phyloP scores from a whole-genome alignment of 2,113 vertebrate species.

The Zapornia atra region DNA sequence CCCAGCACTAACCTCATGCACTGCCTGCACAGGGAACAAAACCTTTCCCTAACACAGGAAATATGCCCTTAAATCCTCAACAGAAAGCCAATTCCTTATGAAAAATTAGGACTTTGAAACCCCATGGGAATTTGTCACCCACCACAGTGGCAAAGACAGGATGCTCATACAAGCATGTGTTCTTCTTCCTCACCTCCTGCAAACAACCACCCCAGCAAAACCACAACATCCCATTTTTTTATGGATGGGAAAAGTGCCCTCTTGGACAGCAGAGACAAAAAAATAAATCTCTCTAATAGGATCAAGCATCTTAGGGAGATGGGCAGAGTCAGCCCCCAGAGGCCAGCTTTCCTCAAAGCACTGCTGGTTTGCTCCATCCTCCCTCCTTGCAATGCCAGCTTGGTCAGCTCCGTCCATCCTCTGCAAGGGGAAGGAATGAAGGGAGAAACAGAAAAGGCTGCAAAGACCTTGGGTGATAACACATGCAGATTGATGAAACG shows the following conservation, averaged over 20 bases:
- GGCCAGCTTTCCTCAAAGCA: neutral
- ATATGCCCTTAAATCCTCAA: neutral
- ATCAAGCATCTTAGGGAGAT: neutral
- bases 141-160: fast-evolving
- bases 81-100: neutral
- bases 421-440: neutral
- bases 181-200: neutral
- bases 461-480: fast-evolving
- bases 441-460: neutral
- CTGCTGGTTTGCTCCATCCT: neutral
- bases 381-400: fast-evolving
- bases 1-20: fast-evolving
- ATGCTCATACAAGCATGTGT: fast-evolving
- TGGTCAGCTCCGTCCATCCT: neutral
- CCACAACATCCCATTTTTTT: fast-evolving
- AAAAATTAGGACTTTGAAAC: neutral
- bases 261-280: neutral
- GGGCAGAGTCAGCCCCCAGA: neutral
- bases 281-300: neutral
- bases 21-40: neutral
- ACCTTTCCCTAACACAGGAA: neutral
- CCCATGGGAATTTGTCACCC: neutral
- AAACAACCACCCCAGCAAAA: fast-evolving
- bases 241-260: neutral
- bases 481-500: neutral